Evolutionary conservation across 2,113 vertebrate species (phyloP).

Genomic region (Microcebus griseorufus): DNA sequence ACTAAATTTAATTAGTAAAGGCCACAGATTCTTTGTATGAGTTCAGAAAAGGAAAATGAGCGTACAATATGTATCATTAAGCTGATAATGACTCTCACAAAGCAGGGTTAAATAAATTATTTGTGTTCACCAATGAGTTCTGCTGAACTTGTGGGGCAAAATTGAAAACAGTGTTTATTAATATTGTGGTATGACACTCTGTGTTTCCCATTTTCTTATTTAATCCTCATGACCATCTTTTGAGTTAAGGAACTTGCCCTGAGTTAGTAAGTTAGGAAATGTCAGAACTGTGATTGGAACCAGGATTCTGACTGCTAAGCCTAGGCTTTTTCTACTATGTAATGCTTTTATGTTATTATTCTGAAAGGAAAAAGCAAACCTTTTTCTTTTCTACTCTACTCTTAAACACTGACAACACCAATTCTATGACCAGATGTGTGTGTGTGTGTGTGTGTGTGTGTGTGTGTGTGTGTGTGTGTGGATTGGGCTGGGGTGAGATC

Average conservation of each 20-base stretch:
- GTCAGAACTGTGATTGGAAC: neutral
- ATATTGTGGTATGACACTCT: neutral
- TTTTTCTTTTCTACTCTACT: neutral
- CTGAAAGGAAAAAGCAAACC: neutral
- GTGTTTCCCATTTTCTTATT: neutral
- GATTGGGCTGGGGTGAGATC: neutral
- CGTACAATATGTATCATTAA: neutral
- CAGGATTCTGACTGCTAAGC: neutral
- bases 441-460: neutral
- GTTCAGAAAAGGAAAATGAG: neutral
- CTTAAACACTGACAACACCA: neutral
- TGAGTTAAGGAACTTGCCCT: neutral
- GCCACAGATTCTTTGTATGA: neutral
- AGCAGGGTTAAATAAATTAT: neutral
- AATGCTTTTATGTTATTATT: neutral
- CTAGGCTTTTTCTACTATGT: neutral
- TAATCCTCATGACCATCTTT: neutral
- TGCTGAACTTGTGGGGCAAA: neutral
- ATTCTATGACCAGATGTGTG: neutral
- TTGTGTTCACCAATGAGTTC: neutral
- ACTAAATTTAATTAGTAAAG: neutral
- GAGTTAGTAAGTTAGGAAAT: neutral
- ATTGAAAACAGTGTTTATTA: neutral
- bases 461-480: neutral
- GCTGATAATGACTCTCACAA: slow-evolving; percentile 10